phyloP scores from a whole-genome alignment of 2,888 invertebrate genomes.

The Tanytarsus gracilentus region DNA sequence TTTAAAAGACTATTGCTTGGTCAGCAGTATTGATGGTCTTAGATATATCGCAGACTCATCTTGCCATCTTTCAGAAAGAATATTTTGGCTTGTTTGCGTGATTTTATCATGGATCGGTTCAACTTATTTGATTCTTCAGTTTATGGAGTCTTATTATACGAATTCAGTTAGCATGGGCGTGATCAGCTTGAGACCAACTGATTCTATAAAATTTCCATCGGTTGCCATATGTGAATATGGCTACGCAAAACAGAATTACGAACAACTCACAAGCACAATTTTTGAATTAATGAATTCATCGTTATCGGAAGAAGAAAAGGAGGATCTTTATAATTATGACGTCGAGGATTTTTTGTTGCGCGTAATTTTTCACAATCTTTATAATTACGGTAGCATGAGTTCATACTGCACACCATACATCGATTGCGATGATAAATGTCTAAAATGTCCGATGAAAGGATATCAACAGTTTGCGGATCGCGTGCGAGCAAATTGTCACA shows the following conservation, averaged over 20 bases:
- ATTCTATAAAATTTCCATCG: slow-evolving; percentile 37
- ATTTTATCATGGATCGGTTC: slow-evolving; percentile 58
- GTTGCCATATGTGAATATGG: slow-evolving; percentile 38
- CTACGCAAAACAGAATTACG: slow-evolving; percentile 29
- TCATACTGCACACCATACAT: slow-evolving; percentile 33
- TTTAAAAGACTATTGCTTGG: slow-evolving; percentile 53
- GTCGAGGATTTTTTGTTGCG: slow-evolving; percentile 38
- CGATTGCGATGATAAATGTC: slow-evolving; percentile 33
- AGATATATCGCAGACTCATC: slow-evolving; percentile 56
- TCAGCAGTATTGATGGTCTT: slow-evolving; percentile 59
- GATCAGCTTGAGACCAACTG: slow-evolving; percentile 36
- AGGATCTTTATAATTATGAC: slow-evolving; percentile 35
- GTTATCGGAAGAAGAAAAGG: not conserved
- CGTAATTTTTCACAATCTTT: slow-evolving; percentile 38
- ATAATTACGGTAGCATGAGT: slow-evolving; percentile 35
- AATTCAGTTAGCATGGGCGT: slow-evolving; percentile 43
- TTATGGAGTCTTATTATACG: slow-evolving; percentile 45
- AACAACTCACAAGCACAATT: slow-evolving; percentile 29
- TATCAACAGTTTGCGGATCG: slow-evolving; percentile 35
- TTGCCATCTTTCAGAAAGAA: slow-evolving; percentile 42
- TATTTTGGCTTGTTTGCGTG: slow-evolving; percentile 61
- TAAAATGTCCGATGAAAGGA: slow-evolving; percentile 36
- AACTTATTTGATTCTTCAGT: slow-evolving; percentile 51
- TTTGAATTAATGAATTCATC: slow-evolving; percentile 29
- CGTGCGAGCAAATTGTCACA: slow-evolving; percentile 43